Conservation (phyloP, 2,113 vertebrate genomes). For the Albula glossodonta region DNA sequence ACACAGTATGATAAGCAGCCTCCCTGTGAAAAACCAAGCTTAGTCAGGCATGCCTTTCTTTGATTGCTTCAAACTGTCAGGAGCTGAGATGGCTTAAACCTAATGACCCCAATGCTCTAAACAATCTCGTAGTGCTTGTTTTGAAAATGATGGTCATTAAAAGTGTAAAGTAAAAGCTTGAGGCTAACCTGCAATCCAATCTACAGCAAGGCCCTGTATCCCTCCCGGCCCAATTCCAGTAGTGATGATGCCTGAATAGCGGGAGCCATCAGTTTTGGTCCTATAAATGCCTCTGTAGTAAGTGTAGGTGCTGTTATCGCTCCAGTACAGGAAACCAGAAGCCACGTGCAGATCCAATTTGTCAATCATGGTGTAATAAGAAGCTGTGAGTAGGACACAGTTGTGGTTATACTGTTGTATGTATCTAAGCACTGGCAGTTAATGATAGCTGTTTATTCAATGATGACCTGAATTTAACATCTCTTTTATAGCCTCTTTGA, state of each 20-base stretch:
- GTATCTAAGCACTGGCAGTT: not conserved
- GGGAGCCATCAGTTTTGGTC: constrained; percentile 59
- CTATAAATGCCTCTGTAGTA: constrained; percentile 58
- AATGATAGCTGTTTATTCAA: not conserved
- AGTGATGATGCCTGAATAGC: constrained; percentile 47
- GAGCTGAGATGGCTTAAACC: not conserved
- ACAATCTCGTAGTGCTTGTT: no score
- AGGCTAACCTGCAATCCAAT: constrained; percentile 68
- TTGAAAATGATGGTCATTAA: no score
- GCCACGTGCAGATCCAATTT: constrained; percentile 60
- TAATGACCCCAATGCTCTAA: not conserved
- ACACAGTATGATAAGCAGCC: not conserved
- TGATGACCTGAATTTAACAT: not conserved
- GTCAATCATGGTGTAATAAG: constrained; percentile 43
- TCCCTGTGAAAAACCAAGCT: not conserved
- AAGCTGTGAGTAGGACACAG: constrained; percentile 33
- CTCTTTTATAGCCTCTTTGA: no score
- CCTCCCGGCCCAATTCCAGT: constrained; percentile 58
- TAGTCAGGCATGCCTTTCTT: not conserved
- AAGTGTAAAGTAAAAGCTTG: not conserved
- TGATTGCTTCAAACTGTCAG: not conserved
- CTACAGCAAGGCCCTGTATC: constrained; percentile 66
- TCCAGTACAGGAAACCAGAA: constrained; percentile 66
- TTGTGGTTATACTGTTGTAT: not conserved
- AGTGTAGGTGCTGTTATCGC: constrained; percentile 55